phyloP scores from a whole-genome alignment of 2,797 vertebrate species.

The Xiphophorus birchmanni region DNA sequence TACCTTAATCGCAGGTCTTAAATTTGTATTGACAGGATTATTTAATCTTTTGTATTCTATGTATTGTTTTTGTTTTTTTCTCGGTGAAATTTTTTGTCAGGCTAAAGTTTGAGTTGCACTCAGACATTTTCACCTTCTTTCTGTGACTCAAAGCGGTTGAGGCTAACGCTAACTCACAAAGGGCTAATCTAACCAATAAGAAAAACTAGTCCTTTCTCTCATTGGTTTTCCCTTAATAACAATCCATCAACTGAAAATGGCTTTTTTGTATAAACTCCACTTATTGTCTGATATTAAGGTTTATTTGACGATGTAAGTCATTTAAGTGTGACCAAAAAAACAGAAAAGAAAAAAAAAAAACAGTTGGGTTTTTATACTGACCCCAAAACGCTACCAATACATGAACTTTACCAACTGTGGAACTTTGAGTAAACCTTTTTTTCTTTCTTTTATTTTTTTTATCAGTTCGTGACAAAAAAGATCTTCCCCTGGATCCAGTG shows the following conservation, averaged over 20 bases:
- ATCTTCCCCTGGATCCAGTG: slow-evolving; percentile 90
- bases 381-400: not conserved
- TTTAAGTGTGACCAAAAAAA: not conserved
- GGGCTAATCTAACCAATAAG: too few relatives aligned
- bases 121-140: too few relatives aligned
- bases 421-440: not conserved
- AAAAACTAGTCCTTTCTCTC: not conserved
- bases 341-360: not conserved
- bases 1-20: too few relatives aligned
- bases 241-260: not conserved
- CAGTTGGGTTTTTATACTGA: not conserved
- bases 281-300: not conserved
- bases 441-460: slow-evolving; percentile 7
- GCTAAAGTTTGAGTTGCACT: too few relatives aligned
- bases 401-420: not conserved
- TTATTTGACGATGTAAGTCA: not conserved
- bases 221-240: not conserved
- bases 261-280: not conserved
- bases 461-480: slow-evolving; percentile 94
- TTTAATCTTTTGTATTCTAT: too few relatives aligned
- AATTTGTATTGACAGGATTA: too few relatives aligned
- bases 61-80: too few relatives aligned
- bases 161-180: too few relatives aligned
- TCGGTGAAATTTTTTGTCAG: too few relatives aligned
- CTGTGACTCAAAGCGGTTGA: too few relatives aligned